phyloP scores from a whole-genome alignment of 2,113 vertebrate genomes.

The Passer domesticus region DNA sequence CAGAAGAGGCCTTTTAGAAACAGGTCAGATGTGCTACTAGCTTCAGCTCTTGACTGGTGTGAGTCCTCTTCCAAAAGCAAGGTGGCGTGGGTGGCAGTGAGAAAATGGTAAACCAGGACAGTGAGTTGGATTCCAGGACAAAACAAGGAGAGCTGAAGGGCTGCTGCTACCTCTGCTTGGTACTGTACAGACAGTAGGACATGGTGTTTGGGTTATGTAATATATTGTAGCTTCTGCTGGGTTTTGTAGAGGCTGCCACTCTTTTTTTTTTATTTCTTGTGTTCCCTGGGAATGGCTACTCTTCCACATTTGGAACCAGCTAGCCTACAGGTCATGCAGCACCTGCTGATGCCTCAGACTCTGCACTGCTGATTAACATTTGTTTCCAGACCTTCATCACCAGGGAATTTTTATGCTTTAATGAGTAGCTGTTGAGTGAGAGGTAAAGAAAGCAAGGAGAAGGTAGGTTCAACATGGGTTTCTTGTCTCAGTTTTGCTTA shows the following conservation, averaged over 20 bases:
- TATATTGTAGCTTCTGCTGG: not conserved
- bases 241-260: not conserved
- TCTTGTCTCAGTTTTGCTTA: not conserved
- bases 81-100: not conserved
- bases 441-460: not conserved
- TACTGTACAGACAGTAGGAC: not conserved
- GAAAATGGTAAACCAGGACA: not conserved
- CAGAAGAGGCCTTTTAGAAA: not conserved
- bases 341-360: not conserved
- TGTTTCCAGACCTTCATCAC: not conserved
- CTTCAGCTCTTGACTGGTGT: not conserved
- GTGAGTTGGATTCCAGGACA: not conserved
- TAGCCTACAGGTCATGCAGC: not conserved
- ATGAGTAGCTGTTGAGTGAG: not conserved
- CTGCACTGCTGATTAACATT: not conserved
- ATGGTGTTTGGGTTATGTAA: not conserved
- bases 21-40: not conserved
- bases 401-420: fast-evolving
- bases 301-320: fast-evolving
- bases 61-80: not conserved
- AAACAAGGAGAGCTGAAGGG: not conserved
- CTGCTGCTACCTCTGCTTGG: not conserved
- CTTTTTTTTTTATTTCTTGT: not conserved
- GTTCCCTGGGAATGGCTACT: not conserved
- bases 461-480: not conserved